Conservation (phyloP, 2,797 vertebrate species). For the Leucoraja ocellata region DNA sequence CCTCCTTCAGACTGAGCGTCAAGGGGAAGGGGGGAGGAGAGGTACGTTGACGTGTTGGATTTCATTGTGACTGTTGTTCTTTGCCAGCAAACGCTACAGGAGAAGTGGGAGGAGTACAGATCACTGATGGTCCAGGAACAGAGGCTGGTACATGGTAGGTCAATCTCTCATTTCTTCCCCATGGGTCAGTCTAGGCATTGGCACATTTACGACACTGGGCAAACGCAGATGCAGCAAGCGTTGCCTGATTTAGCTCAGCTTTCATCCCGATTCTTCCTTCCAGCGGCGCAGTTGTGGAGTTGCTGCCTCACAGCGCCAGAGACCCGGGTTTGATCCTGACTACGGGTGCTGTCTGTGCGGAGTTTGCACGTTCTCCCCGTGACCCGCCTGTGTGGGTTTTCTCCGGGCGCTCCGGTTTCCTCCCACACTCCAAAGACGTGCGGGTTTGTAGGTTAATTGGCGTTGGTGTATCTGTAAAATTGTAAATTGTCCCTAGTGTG, state of each 20-base stretch:
- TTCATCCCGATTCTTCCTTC: not conserved
- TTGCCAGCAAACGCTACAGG: constrained; percentile 84
- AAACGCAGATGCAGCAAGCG: not conserved
- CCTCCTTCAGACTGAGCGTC: too few species aligned
- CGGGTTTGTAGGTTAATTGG: too few species aligned
- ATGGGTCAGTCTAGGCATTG: not conserved
- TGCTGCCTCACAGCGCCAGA: too few species aligned
- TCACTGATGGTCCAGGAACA: constrained; percentile 90
- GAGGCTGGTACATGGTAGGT: constrained; percentile 79
- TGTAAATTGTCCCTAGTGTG: too few species aligned
- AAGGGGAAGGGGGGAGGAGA: not conserved
- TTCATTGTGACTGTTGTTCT: constrained; percentile 17
- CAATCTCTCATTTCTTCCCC: not conserved
- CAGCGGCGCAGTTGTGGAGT: too few species aligned
- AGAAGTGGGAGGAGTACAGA: constrained; percentile 92
- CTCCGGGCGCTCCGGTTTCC: too few species aligned
- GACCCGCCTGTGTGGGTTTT: too few species aligned
- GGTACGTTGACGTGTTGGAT: not conserved
- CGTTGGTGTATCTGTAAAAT: too few species aligned
- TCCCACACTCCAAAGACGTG: too few species aligned
- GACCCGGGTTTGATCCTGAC: too few species aligned
- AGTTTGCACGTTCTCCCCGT: too few species aligned
- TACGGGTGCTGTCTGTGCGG: too few species aligned
- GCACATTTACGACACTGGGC: not conserved
- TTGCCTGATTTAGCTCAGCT: not conserved